These are phyloP conservation scores for Seira ritae DNA, from an alignment of 2,888 invertebrate genomes.

Conservation along the genomic window DNA sequence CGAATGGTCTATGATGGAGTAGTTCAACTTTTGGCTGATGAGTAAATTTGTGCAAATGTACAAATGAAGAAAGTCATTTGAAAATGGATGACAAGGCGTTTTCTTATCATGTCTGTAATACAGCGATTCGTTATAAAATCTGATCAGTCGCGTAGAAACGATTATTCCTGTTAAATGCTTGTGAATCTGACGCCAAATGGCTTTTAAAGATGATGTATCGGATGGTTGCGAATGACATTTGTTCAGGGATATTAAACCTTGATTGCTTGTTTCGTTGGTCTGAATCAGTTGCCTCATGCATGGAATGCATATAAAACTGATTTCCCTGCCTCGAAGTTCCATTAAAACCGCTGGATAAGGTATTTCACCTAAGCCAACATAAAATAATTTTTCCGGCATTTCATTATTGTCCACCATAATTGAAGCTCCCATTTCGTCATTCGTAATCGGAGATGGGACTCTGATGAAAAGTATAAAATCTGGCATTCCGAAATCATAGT, in stretches of 20 bases:
- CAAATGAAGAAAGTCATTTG: neutral
- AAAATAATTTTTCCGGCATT: neutral
- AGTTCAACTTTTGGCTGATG: neutral
- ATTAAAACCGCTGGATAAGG: neutral
- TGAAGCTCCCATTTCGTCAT: too few relatives aligned
- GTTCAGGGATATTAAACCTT: too few relatives aligned
- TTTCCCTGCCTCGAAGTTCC: neutral
- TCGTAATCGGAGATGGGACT: too few relatives aligned
- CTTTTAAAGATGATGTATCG: too few relatives aligned
- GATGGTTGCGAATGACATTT: too few relatives aligned
- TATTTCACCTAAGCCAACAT: neutral
- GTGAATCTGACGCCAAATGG: neutral
- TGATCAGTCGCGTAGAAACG: neutral
- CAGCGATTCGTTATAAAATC: neutral
- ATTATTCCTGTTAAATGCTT: neutral
- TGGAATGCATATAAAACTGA: neutral
- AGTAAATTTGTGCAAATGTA: neutral
- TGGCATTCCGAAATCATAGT: too few relatives aligned
- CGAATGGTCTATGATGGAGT: neutral
- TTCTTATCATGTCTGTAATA: neutral
- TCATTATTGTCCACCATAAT: neutral
- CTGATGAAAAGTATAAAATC: too few relatives aligned
- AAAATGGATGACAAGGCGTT: neutral
- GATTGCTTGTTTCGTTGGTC: too few relatives aligned
- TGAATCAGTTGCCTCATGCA: too few relatives aligned